Conservation (phyloP, 2,113 vertebrate genomes). For the mouse (Mus musculus) region DNA sequence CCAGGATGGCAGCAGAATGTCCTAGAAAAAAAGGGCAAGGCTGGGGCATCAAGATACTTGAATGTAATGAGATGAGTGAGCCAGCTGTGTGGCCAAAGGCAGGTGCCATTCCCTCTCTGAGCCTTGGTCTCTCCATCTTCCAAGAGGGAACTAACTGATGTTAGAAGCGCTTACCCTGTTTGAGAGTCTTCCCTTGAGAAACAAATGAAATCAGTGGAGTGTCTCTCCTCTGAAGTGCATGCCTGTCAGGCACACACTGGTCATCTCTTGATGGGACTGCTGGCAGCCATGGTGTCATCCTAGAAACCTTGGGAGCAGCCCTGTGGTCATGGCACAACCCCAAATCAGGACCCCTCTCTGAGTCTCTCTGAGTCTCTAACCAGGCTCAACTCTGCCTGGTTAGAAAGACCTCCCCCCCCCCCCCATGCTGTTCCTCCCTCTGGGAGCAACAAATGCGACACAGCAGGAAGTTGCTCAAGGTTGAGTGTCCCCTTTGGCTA, state of each 20-base stretch:
- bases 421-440: background rate
- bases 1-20: background rate
- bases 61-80: background rate
- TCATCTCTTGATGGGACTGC: background rate
- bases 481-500: background rate
- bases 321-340: background rate
- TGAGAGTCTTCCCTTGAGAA: background rate
- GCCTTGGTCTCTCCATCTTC: background rate
- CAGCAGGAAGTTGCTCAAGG: background rate
- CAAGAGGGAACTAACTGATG: background rate
- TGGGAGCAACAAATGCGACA: background rate
- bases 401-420: background rate
- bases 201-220: background rate
- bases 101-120: slow-evolving; percentile 7
- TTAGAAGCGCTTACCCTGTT: background rate
- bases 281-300: background rate
- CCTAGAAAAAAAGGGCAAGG: background rate
- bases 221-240: background rate
- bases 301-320: background rate
- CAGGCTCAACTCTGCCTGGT: background rate
- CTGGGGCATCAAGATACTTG: background rate
- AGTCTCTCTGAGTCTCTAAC: background rate
- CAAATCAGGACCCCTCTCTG: too few relatives aligned
- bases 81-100: background rate
- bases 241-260: fast-evolving